Conservation (phyloP, 2,888 invertebrate species). For the Agrotis exclamationis region DNA sequence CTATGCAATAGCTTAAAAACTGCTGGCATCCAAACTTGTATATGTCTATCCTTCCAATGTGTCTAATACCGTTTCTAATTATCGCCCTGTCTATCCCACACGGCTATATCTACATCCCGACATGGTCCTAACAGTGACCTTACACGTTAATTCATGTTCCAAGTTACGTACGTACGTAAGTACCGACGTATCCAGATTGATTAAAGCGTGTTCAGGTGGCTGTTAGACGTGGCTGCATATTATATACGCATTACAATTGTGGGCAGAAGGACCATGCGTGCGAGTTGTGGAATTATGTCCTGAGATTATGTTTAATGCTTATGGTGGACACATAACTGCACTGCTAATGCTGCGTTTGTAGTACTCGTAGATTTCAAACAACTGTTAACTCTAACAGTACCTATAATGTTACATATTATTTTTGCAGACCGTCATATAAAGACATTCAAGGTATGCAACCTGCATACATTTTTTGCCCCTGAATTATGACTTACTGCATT, state of each 20-base stretch:
- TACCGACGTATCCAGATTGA: conserved; percentile 59
- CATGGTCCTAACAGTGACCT: conserved; percentile 37
- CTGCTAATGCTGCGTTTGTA: not conserved
- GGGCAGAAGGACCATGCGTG: conserved; percentile 23
- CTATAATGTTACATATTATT: too few species aligned
- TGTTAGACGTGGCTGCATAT: conserved; percentile 49
- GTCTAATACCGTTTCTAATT: not conserved
- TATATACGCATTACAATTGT: conserved; percentile 8
- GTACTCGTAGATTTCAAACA: too few species aligned
- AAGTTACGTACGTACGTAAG: conserved; percentile 50
- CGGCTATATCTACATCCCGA: not conserved
- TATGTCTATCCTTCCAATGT: not conserved
- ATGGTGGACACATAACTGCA: not conserved
- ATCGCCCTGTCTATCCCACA: not conserved
- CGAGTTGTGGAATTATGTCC: not conserved
- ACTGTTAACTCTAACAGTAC: not conserved
- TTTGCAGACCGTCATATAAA: too few species aligned
- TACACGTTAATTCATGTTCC: conserved; percentile 60
- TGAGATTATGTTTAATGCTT: not conserved
- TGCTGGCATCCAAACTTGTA: not conserved
- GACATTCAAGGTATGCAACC: too few species aligned
- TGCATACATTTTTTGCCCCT: too few species aligned
- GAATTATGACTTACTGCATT: too few species aligned
- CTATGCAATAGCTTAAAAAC: too few species aligned
- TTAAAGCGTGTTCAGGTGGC: conserved; percentile 63